Conservation (phyloP, 2,888 invertebrate species). For the Nasonia oneida region DNA sequence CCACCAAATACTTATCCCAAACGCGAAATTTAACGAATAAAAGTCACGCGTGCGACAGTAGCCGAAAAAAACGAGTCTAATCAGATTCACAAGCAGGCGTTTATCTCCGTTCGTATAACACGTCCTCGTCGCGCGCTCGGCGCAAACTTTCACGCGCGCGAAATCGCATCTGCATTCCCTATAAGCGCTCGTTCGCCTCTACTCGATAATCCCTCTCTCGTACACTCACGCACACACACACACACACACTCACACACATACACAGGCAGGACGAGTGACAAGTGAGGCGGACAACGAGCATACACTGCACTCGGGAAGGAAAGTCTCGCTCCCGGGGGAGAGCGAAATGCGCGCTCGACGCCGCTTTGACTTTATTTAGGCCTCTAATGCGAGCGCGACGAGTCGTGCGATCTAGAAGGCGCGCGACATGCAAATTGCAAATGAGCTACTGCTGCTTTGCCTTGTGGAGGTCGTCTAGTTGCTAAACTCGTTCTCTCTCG, state of each 20-base stretch:
- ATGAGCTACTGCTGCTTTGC: constrained; percentile 2
- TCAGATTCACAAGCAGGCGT: constrained; percentile 15
- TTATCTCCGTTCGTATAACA: neutral
- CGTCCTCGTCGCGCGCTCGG: neutral
- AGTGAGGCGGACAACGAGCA: constrained; percentile 25
- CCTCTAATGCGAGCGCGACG: constrained; percentile 15
- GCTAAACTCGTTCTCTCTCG: constrained; percentile 26
- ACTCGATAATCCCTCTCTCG: neutral
- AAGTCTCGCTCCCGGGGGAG: neutral
- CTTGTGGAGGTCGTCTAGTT: constrained; percentile 31
- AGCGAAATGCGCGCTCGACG: neutral
- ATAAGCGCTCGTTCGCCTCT: neutral
- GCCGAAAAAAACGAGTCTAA: constrained; percentile 27
- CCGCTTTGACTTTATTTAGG: constrained; percentile 30
- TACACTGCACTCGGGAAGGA: neutral
- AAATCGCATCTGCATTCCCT: constrained; percentile 26
- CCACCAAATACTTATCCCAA: neutral
- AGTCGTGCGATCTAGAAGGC: neutral
- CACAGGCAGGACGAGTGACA: neutral
- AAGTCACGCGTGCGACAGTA: neutral
- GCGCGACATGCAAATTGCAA: constrained; percentile 33
- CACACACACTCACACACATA: neutral
- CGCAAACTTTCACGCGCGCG: constrained; percentile 48
- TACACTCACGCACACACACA: neutral
- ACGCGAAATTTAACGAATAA: neutral